A percentile compares a stretch with the other conserved stretches of the same genome.
phyloP scores from a whole-genome alignment of 2,797 vertebrate genomes.

The Peromyscus melanophrys region DNA sequence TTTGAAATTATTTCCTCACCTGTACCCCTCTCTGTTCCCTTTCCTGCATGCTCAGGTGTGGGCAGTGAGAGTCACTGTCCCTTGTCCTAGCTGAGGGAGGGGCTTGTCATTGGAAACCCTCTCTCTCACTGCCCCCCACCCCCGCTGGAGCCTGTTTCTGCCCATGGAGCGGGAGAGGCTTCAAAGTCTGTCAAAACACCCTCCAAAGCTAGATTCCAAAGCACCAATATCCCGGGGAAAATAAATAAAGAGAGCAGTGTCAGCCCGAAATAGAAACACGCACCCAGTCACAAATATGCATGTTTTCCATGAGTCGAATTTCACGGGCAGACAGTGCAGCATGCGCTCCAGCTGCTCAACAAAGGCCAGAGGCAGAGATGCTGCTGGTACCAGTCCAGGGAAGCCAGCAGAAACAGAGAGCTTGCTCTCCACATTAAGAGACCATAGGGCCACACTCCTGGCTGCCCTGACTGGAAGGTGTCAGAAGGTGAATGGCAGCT shows the following conservation, averaged over 20 bases:
- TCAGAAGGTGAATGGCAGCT: background rate
- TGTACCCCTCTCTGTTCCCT: background rate
- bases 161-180: background rate
- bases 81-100: background rate
- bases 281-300: conserved; percentile 66
- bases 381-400: background rate
- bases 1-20: conserved; percentile 28
- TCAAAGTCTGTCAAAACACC: conserved; percentile 76
- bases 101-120: conserved; percentile 10
- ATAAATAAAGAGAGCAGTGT: conserved; percentile 77
- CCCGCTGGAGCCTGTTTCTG: background rate
- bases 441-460: background rate
- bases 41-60: background rate
- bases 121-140: background rate
- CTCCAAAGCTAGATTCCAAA: conserved; percentile 59
- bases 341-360: conserved; percentile 37
- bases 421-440: background rate
- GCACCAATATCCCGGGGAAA: conserved; percentile 55
- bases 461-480: background rate
- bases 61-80: background rate
- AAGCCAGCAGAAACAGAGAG: background rate
- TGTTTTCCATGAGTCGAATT: conserved; percentile 72
- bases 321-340: conserved; percentile 31
- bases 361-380: conserved; percentile 22
- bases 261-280: conserved; percentile 66